Conservation (phyloP, 2,888 invertebrate species). For the Oxystoma pomonae region DNA sequence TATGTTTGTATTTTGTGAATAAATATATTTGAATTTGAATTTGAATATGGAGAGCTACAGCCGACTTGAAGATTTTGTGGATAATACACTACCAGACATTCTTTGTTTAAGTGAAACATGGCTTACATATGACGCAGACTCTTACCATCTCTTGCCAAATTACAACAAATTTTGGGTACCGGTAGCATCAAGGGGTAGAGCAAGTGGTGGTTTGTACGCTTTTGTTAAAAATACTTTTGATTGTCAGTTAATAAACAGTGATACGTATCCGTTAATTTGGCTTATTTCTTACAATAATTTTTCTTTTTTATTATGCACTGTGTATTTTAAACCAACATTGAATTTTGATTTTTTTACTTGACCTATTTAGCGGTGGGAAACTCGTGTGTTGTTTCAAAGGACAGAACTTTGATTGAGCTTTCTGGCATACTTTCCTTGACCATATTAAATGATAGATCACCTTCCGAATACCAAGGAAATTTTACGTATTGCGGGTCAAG, state of each 20-base stretch:
- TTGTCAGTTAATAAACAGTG: neutral
- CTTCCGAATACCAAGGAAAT: too few species aligned
- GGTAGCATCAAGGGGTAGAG: neutral
- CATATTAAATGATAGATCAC: too few species aligned
- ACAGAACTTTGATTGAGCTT: too few species aligned
- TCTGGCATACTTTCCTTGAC: too few species aligned
- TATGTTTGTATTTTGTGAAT: too few species aligned
- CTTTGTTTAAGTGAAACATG: neutral
- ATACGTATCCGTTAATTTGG: neutral
- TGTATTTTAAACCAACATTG: neutral
- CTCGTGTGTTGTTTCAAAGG: neutral
- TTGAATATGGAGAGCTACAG: neutral
- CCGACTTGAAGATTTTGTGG: neutral
- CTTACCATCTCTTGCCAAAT: too few species aligned
- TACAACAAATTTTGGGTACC: neutral
- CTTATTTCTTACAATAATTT: neutral
- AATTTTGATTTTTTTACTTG: neutral
- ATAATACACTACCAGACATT: neutral
- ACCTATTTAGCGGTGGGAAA: neutral
- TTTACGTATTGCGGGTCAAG: too few species aligned
- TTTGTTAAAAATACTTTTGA: neutral
- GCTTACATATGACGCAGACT: neutral
- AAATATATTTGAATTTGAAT: too few species aligned
- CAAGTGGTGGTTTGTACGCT: neutral
- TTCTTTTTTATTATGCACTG: neutral